Evolutionary conservation across 2,797 vertebrate species (phyloP).

Genomic region (Galagoides demidoff): DNA sequence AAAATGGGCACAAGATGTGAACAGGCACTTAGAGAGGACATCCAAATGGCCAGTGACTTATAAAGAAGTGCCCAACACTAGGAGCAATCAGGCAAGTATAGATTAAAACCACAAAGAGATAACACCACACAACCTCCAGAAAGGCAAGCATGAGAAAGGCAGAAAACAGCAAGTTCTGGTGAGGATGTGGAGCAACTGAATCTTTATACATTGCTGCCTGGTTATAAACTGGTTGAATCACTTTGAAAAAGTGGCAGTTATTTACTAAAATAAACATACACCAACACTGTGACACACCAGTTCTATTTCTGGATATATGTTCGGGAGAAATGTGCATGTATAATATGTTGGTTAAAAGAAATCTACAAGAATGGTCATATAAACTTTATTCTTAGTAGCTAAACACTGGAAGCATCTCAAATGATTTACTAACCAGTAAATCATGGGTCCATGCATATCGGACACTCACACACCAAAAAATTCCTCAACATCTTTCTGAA

Average conservation of each 20-base stretch:
- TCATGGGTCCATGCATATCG: background rate
- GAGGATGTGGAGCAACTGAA: background rate
- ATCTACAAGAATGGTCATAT: background rate
- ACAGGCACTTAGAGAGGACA: background rate
- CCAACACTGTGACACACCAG: background rate
- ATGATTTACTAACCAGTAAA: background rate
- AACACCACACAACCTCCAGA: background rate
- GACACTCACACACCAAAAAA: background rate
- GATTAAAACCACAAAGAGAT: background rate
- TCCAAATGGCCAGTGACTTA: background rate
- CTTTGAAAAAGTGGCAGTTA: background rate
- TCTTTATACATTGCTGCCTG: background rate
- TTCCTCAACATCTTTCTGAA: background rate
- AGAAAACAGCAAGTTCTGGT: background rate
- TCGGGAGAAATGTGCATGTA: background rate
- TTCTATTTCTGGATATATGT: background rate
- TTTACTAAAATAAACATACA: background rate
- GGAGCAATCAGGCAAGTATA: background rate
- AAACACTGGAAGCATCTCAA: background rate
- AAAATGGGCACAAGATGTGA: background rate
- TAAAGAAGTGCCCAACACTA: background rate
- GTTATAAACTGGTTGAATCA: background rate
- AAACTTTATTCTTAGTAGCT: background rate
- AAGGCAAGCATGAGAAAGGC: background rate
- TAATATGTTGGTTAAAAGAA: background rate